Base-by-base conservation (phyloP, 2,888 invertebrate genomes). In the Neoaliturus tenellus region DNA sequence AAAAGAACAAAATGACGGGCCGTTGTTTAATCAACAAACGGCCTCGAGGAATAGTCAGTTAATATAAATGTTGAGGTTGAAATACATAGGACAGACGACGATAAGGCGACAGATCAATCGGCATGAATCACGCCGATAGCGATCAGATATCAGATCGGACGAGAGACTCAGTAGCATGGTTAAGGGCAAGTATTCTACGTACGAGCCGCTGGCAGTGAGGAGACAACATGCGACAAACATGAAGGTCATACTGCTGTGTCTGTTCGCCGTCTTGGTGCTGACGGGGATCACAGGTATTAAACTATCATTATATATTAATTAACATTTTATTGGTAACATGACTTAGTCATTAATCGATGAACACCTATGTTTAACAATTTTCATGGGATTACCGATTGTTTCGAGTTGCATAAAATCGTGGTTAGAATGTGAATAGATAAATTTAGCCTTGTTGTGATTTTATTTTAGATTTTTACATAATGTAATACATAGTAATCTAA, bases 221-320 rank as follows among this genome's bases (percentile, higher is more conserved):
- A 25, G 62, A 62, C 62, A 17, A 62, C 62, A 62, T 62, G 62
- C 62, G 62, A 28, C 28, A 4, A 62, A 28, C 62, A 62, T 62
- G 62, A 62, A 62, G 28, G 28, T 62, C 8, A 25, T 62, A 4
- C 6, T 62, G 14, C 28, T 31, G 10, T 5, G 28, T 62, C 28
- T 62, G 28, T 62, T 62, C 28, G 62, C 28, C 0, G 28, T 62
- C 8, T 3, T 62, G 28, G 62, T 62, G 31, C 62, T 62, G 62
- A 62, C 62, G 1, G 62, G 62, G 62, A 62, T 62, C 10, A 62
- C 62, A 28, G 62, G 62, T 62, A 17, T n/a, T n/a, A n/a, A n/a
- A n/a, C n/a, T n/a, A n/a, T n/a, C n/a, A n/a, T n/a, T n/a, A n/a
- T n/a, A n/a, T n/a, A n/a, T n/a, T n/a, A n/a, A n/a, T n/a, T n/a